A percentile compares a stretch with the other conserved stretches of the same genome.
Conservation (phyloP, 2,797 vertebrate genomes). For the Enoplosus armatus region DNA sequence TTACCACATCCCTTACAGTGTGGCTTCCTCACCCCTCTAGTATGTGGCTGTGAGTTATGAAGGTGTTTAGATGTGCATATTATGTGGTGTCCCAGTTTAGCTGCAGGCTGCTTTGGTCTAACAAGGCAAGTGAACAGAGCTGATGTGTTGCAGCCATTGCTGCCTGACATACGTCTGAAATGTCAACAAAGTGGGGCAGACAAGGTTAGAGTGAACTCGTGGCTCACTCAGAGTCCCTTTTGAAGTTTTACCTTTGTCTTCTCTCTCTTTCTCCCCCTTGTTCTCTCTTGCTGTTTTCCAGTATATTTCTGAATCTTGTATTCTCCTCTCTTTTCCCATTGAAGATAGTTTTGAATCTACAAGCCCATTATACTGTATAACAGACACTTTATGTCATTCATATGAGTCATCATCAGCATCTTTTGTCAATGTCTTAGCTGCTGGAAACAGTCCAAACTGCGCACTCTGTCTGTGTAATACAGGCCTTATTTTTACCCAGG, state of each 20-base stretch:
- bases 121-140: slow-evolving; percentile 68
- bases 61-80: slow-evolving; percentile 78
- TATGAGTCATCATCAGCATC: slow-evolving; percentile 34
- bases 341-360: slow-evolving; percentile 9
- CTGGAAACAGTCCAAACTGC: slow-evolving; percentile 37
- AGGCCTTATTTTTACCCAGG: slow-evolving; percentile 58
- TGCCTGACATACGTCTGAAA: slow-evolving; percentile 69
- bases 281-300: neutral
- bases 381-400: slow-evolving; percentile 15
- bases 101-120: slow-evolving; percentile 67
- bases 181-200: slow-evolving; percentile 68
- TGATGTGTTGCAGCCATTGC: slow-evolving; percentile 48
- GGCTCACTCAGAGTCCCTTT: slow-evolving; percentile 35
- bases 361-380: slow-evolving; percentile 18
- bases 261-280: neutral
- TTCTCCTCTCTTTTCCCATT: neutral
- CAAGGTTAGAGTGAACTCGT: slow-evolving; percentile 54
- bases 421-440: slow-evolving; percentile 16
- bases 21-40: slow-evolving; percentile 57
- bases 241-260: slow-evolving; percentile 42
- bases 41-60: slow-evolving; percentile 65
- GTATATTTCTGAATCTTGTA: slow-evolving; percentile 14
- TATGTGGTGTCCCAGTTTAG: slow-evolving; percentile 77
- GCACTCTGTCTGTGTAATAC: slow-evolving; percentile 26
- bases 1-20: slow-evolving; percentile 47